These are phyloP conservation scores for Sphenopsis melanotis DNA, from an alignment of 2,797 vertebrate species.

Conservation along the genomic window DNA sequence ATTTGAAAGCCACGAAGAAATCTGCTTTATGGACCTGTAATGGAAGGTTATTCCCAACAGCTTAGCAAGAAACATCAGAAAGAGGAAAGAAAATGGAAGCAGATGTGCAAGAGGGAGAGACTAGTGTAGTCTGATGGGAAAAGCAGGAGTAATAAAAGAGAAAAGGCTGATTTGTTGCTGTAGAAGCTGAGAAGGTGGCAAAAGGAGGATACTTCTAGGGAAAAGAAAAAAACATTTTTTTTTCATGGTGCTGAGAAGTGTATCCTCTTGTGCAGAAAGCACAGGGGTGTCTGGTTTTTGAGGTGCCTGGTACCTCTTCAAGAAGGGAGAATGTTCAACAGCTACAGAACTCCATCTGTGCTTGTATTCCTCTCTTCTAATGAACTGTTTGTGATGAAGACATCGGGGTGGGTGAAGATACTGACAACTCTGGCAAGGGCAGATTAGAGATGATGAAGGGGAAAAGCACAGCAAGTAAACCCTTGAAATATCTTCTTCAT, in stretches of 20 bases:
- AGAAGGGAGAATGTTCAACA: neutral
- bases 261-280: neutral
- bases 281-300: rapidly evolving
- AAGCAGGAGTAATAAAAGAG: neutral
- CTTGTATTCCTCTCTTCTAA: neutral
- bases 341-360: neutral
- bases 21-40: neutral
- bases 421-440: neutral
- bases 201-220: neutral
- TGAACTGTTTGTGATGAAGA: neutral
- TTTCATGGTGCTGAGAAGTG: neutral
- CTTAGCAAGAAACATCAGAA: neutral
- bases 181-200: neutral
- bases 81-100: neutral
- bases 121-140: neutral
- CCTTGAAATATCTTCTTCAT: neutral
- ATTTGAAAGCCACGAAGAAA: neutral
- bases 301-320: neutral
- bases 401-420: neutral
- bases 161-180: neutral
- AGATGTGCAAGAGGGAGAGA: neutral
- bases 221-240: neutral
- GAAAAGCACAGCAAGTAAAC: neutral
- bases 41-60: neutral
- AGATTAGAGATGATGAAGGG: neutral